Conservation (phyloP, 64 coral and sea anemone species). For the Dendronephthya gigantea region DNA sequence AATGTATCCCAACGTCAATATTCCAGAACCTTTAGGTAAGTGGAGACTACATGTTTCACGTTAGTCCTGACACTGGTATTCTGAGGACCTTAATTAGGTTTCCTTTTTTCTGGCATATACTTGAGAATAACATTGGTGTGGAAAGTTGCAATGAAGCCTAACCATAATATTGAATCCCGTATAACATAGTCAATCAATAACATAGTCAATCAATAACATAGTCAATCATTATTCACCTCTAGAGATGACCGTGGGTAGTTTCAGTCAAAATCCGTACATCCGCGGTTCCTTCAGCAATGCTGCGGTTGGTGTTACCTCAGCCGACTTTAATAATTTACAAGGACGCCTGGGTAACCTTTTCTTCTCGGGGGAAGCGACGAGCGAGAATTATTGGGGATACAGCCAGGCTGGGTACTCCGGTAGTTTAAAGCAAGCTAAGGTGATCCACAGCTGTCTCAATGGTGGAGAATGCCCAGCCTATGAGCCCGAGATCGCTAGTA, state of each 20-base stretch:
- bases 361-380: background rate
- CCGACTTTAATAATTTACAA: slow-evolving; percentile 3
- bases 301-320: background rate
- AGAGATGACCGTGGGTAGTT: background rate
- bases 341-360: background rate
- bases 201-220: too few species aligned
- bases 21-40: slow-evolving; percentile 49
- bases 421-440: background rate
- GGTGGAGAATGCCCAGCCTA: background rate
- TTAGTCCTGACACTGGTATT: too few species aligned
- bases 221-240: too few species aligned
- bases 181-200: too few species aligned
- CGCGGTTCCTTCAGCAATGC: background rate
- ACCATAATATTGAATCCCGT: too few species aligned
- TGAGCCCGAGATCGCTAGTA: background rate
- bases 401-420: background rate
- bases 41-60: too few species aligned
- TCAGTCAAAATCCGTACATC: background rate
- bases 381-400: slow-evolving; percentile 9
- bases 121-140: too few species aligned
- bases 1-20: slow-evolving; percentile 41
- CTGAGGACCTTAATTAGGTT: too few species aligned
- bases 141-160: too few species aligned
- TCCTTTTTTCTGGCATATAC: too few species aligned
- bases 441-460: background rate